These are phyloP conservation scores for Antigone vipio DNA, from an alignment of 2,113 vertebrate species.

Conservation along the genomic window DNA sequence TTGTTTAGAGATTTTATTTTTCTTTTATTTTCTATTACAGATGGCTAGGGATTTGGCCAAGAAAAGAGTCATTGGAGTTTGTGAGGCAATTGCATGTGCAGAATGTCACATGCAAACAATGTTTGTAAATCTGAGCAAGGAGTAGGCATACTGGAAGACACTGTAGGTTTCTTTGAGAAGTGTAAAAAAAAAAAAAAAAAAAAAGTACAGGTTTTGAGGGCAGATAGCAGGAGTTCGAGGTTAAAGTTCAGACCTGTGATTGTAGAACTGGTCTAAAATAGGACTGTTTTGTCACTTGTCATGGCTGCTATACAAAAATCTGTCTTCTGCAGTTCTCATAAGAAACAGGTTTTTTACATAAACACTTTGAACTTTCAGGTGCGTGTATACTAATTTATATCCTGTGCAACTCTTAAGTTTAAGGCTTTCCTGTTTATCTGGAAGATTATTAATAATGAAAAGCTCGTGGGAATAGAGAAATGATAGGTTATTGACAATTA, in stretches of 20 bases:
- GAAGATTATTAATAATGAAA: not conserved
- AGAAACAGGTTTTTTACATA: not conserved
- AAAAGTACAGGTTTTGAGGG: not conserved
- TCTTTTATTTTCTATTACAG: not conserved
- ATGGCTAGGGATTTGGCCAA: not conserved
- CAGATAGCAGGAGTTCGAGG: not conserved
- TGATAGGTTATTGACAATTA: not conserved
- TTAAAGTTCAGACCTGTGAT: not conserved
- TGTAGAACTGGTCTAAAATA: not conserved
- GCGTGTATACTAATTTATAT: not conserved
- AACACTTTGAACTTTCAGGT: not conserved
- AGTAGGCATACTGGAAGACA: not conserved
- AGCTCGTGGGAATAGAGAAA: not conserved
- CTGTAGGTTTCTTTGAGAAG: not conserved
- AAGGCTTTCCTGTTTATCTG: not conserved
- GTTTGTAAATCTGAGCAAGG: not conserved
- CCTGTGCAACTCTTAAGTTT: not conserved
- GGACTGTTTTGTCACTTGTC: not conserved
- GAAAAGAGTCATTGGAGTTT: not conserved
- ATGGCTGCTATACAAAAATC: not conserved
- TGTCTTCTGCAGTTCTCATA: not conserved
- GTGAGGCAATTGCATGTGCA: not conserved
- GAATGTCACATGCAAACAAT: not conserved
- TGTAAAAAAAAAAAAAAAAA: too few relatives aligned
- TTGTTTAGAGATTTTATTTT: not conserved